Evolutionary conservation across 1,140 invertebrate species (phyloP).

Genomic region (Anastrepha obliqua): DNA sequence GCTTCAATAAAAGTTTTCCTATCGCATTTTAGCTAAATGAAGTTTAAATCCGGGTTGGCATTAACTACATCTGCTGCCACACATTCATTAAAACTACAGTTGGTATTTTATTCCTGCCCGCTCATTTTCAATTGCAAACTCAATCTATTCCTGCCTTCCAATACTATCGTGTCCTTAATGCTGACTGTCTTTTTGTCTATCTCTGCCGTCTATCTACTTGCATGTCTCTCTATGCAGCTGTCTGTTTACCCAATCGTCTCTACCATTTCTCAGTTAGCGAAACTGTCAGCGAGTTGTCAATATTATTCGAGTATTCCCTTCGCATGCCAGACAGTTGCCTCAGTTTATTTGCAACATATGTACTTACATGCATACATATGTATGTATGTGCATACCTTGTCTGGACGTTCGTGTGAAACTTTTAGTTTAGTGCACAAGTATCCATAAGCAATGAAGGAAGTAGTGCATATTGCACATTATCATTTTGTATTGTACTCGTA

Average conservation of each 20-base stretch:
- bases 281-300: conserved; percentile 27
- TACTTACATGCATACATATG: background rate
- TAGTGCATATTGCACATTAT: conserved; percentile 18
- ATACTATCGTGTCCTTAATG: background rate
- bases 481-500: background rate
- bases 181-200: conserved; percentile 15
- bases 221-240: background rate
- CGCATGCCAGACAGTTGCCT: background rate
- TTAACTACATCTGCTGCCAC: conserved; percentile 17
- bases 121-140: background rate
- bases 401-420: conserved; percentile 31
- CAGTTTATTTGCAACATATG: background rate
- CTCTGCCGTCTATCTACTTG: background rate
- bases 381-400: background rate
- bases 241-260: background rate
- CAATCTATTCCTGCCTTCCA: background rate
- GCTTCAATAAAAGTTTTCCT: conserved; percentile 21
- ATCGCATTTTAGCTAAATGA: conserved; percentile 34
- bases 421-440: conserved; percentile 13
- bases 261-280: conserved; percentile 2
- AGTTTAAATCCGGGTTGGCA: conserved; percentile 19
- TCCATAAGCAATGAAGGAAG: conserved; percentile 20
- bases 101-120: background rate
- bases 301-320: conserved; percentile 46
- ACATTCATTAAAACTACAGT: background rate